A percentile compares a stretch with the other conserved stretches of the same genome.
phyloP scores from a whole-genome alignment of 2,113 vertebrate species.

The Urocolius indicus region DNA sequence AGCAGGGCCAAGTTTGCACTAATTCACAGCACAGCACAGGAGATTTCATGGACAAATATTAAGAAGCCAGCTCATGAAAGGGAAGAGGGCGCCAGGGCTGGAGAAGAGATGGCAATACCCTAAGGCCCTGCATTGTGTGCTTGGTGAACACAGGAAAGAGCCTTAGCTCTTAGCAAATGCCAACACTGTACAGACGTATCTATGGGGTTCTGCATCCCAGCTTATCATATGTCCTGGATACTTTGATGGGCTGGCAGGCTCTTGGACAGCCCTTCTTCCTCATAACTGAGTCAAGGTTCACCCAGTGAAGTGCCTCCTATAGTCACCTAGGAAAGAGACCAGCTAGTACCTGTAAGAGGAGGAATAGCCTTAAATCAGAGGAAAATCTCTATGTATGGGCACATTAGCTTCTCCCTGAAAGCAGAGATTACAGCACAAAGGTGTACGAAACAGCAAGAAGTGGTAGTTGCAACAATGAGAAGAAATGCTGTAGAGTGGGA shows the following conservation, averaged over 20 bases:
- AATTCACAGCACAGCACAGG: background rate
- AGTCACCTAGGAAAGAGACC: background rate
- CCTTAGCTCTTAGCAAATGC: background rate
- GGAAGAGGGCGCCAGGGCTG: background rate
- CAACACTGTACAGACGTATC: accelerated
- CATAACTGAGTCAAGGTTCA: background rate
- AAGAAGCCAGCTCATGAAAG: background rate
- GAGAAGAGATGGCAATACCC: background rate
- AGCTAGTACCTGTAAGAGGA: background rate
- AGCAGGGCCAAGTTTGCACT: background rate
- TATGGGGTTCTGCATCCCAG: background rate
- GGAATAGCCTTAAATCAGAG: background rate
- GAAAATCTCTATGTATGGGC: accelerated
- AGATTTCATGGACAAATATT: background rate
- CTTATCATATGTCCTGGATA: accelerated
- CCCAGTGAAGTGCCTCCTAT: background rate
- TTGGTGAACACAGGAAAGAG: background rate
- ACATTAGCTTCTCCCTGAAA: background rate
- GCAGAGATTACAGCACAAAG: background rate
- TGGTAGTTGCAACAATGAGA: background rate
- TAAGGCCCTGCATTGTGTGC: background rate
- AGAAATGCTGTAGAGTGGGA: background rate
- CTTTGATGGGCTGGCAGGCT: background rate
- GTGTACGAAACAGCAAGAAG: background rate
- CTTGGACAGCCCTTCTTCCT: background rate